Conservation (phyloP, 2,797 vertebrate species). For the Heteromormyrus szaboi region DNA sequence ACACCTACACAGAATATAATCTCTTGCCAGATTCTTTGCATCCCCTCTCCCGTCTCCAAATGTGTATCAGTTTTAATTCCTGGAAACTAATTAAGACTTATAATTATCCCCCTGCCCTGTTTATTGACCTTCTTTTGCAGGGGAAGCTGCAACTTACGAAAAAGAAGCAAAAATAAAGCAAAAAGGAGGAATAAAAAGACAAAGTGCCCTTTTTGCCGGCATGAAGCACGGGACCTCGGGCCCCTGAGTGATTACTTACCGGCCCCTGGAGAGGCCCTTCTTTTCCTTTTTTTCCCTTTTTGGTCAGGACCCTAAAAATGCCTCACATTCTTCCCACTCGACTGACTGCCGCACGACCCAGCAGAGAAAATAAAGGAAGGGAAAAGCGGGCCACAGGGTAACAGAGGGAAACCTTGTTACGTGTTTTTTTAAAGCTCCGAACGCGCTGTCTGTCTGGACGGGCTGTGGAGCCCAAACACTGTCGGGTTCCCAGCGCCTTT, state of each 20-base stretch:
- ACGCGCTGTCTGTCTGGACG: background rate
- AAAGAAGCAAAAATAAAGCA: background rate
- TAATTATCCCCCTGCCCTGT: conserved; percentile 59
- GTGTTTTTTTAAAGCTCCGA: background rate
- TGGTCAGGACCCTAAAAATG: conserved; percentile 56
- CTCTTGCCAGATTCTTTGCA: conserved; percentile 58
- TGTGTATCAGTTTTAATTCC: conserved; percentile 65
- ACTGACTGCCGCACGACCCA: conserved; percentile 53
- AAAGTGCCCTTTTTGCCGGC: background rate
- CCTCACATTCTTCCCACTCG: conserved; percentile 62
- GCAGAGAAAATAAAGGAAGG: conserved; percentile 59
- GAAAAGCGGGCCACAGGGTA: background rate
- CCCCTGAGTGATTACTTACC: background rate
- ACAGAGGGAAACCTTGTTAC: background rate
- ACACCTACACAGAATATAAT: conserved; percentile 64
- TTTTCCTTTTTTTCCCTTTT: background rate
- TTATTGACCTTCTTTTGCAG: conserved; percentile 22
- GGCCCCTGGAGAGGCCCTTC: conserved; percentile 9
- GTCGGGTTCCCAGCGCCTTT: background rate
- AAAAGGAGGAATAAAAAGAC: background rate
- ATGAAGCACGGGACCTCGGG: background rate
- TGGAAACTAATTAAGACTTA: conserved; percentile 71
- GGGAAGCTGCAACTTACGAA: background rate
- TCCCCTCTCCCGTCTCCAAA: conserved; percentile 51
- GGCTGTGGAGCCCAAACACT: background rate